phyloP scores from a whole-genome alignment of 2,113 vertebrate genomes.

The Embiotoca jacksoni region DNA sequence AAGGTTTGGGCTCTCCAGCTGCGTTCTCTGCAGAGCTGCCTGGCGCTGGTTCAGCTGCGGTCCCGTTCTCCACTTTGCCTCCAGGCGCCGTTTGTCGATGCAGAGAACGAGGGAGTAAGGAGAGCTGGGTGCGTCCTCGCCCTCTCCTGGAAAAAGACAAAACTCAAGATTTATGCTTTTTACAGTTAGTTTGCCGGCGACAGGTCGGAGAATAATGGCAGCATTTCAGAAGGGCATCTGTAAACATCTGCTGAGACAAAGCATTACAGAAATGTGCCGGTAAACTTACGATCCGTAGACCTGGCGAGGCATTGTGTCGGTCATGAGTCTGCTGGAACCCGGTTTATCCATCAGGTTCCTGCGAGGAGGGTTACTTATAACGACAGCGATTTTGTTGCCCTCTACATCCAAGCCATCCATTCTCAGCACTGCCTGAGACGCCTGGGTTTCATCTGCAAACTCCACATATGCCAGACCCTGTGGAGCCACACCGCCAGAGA shows the following conservation, averaged over 20 bases:
- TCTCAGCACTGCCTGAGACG: constrained; percentile 93
- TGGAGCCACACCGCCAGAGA: not conserved
- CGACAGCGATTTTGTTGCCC: constrained; percentile 90
- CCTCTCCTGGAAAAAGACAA: constrained; percentile 85
- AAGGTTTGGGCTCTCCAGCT: constrained; percentile 78
- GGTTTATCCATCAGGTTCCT: constrained; percentile 81
- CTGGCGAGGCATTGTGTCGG: constrained; percentile 79
- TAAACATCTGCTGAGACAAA: too few relatives aligned
- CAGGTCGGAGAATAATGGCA: not conserved
- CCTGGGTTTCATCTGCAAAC: constrained; percentile 91
- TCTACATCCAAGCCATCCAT: constrained; percentile 89
- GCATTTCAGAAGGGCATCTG: too few relatives aligned
- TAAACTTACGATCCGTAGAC: constrained; percentile 90
- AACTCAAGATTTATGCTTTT: not conserved
- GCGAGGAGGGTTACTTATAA: constrained; percentile 94
- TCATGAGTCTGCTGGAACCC: constrained; percentile 58
- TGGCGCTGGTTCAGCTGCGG: constrained; percentile 58
- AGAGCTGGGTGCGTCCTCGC: constrained; percentile 93
- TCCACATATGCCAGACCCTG: constrained; percentile 98
- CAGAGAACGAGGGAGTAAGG: constrained; percentile 92
- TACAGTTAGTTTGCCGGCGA: too few relatives aligned
- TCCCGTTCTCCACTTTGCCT: constrained; percentile 90
- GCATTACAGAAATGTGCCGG: not conserved
- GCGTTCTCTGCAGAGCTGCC: constrained; percentile 36
- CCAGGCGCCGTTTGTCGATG: constrained; percentile 82